Percentiles rank a stretch among this genome's conserved stretches.
Conservation (phyloP, 2,113 vertebrate species). For the Corynorhinus townsendii region DNA sequence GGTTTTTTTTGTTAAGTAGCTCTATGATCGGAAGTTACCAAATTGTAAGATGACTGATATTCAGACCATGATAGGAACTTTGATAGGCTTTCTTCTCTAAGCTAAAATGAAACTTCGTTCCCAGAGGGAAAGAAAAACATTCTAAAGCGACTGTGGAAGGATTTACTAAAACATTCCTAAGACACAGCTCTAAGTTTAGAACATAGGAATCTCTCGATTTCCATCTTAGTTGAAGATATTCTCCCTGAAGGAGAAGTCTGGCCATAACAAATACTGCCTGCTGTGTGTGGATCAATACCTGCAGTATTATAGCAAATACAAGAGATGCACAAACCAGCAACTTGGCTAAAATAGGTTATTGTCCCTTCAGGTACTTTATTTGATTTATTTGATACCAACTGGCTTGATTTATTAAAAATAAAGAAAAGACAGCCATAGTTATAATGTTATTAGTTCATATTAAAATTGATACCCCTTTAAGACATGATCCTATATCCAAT, state of each 20-base stretch:
- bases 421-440: not conserved
- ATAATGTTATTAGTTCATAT: not conserved
- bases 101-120: not conserved
- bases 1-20: not conserved
- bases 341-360: not conserved
- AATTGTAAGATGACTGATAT: not conserved
- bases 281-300: not conserved
- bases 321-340: not conserved
- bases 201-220: not conserved
- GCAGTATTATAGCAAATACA: not conserved
- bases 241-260: not conserved
- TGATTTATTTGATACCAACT: not conserved
- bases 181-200: not conserved
- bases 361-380: not conserved
- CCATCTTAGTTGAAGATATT: not conserved
- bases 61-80: not conserved
- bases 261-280: not conserved
- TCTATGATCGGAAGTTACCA: not conserved
- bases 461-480: not conserved
- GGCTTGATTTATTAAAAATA: not conserved
- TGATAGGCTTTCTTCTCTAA: not conserved
- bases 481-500: not conserved
- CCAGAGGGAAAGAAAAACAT: not conserved
- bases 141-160: not conserved
- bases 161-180: not conserved